Evolutionary conservation across 2,113 vertebrate genomes (phyloP), one percentile per base, ranked within the genome.

Genomic region (Psittacula cyanocephala): DNA sequence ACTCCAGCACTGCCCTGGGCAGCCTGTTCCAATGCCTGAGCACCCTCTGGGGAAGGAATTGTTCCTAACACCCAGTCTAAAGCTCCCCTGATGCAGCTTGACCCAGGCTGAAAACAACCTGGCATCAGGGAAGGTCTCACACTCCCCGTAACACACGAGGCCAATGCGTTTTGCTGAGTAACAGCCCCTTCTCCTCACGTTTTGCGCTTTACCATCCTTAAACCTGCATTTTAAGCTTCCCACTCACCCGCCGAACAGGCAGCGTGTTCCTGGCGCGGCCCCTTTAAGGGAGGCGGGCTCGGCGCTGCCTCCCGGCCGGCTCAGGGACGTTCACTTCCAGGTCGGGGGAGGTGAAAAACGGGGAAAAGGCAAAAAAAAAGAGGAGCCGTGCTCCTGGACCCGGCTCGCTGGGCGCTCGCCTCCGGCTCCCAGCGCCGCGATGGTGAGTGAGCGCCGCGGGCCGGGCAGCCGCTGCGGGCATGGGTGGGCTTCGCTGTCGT

Each of bases 281-380:
- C 95, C 97, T 97, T 97, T 97, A 97, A 97, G 53, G 86, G 91
- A 86, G 95, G 91, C 93, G 94, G 89, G 79, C 7, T 50, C 28
- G 15, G 43, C 8, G 52, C 7, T 0, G 50, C 35, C 35, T 41
- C 57, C 50, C 63, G 33, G 79, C 88, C 86, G 93, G 79, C 93
- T 52, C 62, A 65, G 28, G 47, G 22, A 16, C 5, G 57, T 94
- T 91, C 88, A 94, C 95, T 95, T 96, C 96, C 95, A 94, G 95
- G 95, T 94, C 92, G 88, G 37, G 64, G 71, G 72, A 47, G 60
- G 64, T 15, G 52, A 84, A 83, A 72, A 29, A 76, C 43, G 17
- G 81, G 63, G 72, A 77, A 44, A 43, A 33, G 11, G 12, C 23
- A 25, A 28, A 44, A 29, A 28, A 43, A 29, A 31, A 35, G 14